Evolutionary conservation across 2,888 invertebrate genomes (phyloP).

Genomic region (Arge pagana): DNA sequence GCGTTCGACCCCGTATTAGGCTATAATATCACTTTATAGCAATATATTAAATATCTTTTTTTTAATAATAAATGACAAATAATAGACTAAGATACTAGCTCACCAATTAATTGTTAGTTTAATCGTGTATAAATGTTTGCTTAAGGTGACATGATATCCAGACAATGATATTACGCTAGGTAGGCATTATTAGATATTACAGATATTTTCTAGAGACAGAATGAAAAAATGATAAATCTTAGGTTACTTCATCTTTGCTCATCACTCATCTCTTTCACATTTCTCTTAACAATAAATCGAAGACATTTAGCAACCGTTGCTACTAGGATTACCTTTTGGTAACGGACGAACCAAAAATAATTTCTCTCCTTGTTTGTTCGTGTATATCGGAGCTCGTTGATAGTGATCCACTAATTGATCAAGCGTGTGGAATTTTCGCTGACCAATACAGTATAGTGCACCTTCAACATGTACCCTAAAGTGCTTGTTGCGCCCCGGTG

Average conservation of each 20-base stretch:
- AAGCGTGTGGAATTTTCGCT: conserved; percentile 93
- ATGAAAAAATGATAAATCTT: neutral
- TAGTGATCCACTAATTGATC: conserved; percentile 98
- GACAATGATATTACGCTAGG: conserved; percentile 44
- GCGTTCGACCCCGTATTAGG: too few species aligned
- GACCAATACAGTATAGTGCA: conserved; percentile 94
- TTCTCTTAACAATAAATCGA: neutral
- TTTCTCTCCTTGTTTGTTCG: conserved; percentile 96
- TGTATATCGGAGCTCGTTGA: conserved; percentile 98
- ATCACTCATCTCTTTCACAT: neutral
- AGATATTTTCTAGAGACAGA: conserved; percentile 32
- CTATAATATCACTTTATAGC: conserved; percentile 35
- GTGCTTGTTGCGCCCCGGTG: conserved; percentile 97
- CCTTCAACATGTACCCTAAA: conserved; percentile 97
- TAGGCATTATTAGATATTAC: conserved; percentile 37
- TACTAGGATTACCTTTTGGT: conserved; percentile 65
- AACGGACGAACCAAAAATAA: conserved; percentile 94
- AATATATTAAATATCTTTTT: conserved; percentile 41
- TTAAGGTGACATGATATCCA: conserved; percentile 47
- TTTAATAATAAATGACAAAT: conserved; percentile 47
- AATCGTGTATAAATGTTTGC: conserved; percentile 48
- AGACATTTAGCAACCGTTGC: conserved; percentile 52
- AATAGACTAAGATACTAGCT: conserved; percentile 51
- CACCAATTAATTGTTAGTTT: conserved; percentile 51
- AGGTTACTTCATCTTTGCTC: conserved; percentile 5